Percentiles rank a stretch among this genome's conserved stretches.
These are phyloP conservation scores for Alcedo atthis DNA, from an alignment of 2,797 vertebrate species.

Conservation along the genomic window DNA sequence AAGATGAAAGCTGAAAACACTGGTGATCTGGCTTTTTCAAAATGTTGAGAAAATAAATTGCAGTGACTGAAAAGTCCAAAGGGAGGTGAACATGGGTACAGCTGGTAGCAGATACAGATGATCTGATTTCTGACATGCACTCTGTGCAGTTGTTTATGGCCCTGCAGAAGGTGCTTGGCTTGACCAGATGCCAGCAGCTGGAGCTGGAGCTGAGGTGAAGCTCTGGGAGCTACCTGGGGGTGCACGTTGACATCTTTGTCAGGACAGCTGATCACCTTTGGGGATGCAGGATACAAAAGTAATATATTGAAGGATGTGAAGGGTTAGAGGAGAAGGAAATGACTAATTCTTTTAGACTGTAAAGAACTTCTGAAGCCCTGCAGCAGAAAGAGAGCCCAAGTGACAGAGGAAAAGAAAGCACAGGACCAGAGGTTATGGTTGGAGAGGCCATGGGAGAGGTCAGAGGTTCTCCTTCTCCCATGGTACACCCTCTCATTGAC, in stretches of 20 bases:
- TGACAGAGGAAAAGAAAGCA: not conserved
- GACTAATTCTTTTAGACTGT: not conserved
- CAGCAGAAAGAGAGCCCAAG: not conserved
- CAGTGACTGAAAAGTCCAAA: not conserved
- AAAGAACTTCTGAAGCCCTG: not conserved
- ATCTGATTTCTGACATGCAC: not conserved
- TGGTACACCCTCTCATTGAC: accelerated
- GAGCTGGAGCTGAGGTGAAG: not conserved
- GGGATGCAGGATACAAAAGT: not conserved
- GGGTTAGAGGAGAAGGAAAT: not conserved
- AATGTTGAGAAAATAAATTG: not conserved
- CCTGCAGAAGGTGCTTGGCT: not conserved
- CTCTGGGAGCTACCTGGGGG: not conserved
- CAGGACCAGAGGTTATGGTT: not conserved
- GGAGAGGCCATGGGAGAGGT: too few relatives aligned
- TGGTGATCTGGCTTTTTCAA: not conserved
- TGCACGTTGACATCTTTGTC: too few relatives aligned
- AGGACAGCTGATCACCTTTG: not conserved
- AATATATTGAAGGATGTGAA: not conserved
- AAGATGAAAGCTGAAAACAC: not conserved
- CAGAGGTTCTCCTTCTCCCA: not conserved
- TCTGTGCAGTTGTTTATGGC: not conserved
- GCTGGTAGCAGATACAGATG: not conserved
- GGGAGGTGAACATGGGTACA: not conserved
- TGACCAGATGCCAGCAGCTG: not conserved